Conservation (phyloP, 1,140 invertebrate species). For the Mycetomoellerius zeteki region DNA sequence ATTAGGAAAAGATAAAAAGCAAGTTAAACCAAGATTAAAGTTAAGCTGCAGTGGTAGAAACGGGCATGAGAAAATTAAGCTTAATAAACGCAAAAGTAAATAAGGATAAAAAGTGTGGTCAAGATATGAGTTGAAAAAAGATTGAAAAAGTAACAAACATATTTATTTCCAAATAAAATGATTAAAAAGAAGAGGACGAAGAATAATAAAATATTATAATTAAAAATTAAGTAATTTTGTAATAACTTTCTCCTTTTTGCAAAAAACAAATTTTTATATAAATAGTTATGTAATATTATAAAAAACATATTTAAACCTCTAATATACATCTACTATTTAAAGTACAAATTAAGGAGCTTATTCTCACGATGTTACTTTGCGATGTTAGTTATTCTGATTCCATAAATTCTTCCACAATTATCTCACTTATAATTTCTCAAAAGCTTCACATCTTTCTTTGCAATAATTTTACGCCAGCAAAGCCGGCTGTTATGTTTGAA, state of each 20-base stretch:
- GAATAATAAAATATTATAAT: too few relatives aligned
- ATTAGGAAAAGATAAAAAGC: too few relatives aligned
- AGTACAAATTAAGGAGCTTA: background rate
- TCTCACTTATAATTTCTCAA: background rate
- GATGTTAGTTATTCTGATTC: background rate
- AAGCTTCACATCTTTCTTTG: constrained; percentile 4
- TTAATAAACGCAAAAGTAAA: too few relatives aligned
- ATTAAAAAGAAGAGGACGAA: too few relatives aligned
- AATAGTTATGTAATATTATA: background rate
- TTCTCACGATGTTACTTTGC: background rate
- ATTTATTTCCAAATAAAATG: too few relatives aligned
- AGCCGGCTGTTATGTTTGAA: background rate
- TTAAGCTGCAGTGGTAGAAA: too few relatives aligned
- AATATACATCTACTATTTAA: background rate
- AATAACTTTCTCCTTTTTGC: background rate
- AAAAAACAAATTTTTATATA: background rate
- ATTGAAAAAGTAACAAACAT: too few relatives aligned
- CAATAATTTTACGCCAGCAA: background rate
- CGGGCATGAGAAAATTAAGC: too few relatives aligned
- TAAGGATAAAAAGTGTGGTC: too few relatives aligned
- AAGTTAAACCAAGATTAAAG: too few relatives aligned
- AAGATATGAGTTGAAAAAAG: too few relatives aligned
- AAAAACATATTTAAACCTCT: background rate
- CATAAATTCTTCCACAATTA: background rate
- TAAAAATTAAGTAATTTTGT: background rate